Base-by-base conservation (phyloP, 2,113 vertebrate species). In the Corythornis madagascariensis region DNA sequence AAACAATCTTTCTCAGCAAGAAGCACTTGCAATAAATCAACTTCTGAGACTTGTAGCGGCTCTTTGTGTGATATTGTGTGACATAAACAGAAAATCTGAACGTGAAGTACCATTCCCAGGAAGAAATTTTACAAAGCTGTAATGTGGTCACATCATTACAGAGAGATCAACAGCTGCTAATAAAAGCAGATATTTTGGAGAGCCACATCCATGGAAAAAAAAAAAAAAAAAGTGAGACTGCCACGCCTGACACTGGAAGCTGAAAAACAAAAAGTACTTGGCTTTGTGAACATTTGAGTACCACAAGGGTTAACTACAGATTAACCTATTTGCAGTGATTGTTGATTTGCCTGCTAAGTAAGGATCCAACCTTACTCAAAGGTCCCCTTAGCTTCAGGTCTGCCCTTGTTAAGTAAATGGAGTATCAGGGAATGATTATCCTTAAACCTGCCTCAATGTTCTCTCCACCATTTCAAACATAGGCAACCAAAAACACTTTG, bases 41-140 rank as follows among this genome's bases (percentile, higher is more conserved):
- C 71, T 86, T 82, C 70, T 73, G 77, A 81, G 45, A 35, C 55
- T 25, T 65, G 63, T 26, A 73, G 48, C 38, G 80, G 63, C 63
- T 52, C 35, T 81, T 95, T 78, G 26, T 60, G 70, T 64, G 61
- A 86, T 64, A 80, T 4, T 56, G 21, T 59, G 56, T 42, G 92
- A 89, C 66, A 93, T 10, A 94, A 95, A 96, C 79, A 93, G 64
- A 93, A 89, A 81, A 78, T 89, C 76, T 94, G 91, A 95, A 96
- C 82, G 80, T 5, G 19, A 75, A 90, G 75, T 94, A 90, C 57
- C 28, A 9, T 80, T 95, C 85, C 53, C 26, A 52, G 33, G 87
- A 90, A 92, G 48, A 83, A 92, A 91, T 75, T 86, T 89, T 65
- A 88, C 69, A 88, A 90, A 94, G 76, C 35, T 6, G 2, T 53